These are phyloP conservation scores for Plecturocebus donacophilus DNA, from an alignment of 2,113 vertebrate species.

Conservation along the genomic window DNA sequence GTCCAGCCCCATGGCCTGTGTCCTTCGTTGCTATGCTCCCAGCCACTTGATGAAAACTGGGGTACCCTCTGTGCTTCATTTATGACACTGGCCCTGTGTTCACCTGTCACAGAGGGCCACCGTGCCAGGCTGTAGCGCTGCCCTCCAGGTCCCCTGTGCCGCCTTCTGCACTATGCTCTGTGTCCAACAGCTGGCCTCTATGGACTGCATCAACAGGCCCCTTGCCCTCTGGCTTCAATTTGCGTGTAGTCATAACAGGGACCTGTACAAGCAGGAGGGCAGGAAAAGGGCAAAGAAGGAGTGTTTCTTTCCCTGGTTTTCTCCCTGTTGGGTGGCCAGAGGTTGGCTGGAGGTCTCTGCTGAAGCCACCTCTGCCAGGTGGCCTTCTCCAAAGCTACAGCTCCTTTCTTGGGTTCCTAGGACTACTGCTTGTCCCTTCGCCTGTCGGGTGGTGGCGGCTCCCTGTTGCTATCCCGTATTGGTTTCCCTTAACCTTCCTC, in stretches of 20 bases:
- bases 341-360: background rate
- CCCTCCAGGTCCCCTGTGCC: background rate
- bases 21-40: background rate
- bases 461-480: background rate
- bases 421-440: background rate
- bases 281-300: background rate
- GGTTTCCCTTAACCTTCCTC: background rate
- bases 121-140: background rate
- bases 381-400: background rate
- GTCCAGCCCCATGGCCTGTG: background rate
- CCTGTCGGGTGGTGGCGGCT: background rate
- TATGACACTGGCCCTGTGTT: background rate
- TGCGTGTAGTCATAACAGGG: background rate
- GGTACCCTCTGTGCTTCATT: background rate
- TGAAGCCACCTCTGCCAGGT: background rate
- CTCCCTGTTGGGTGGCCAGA: background rate
- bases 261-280: background rate
- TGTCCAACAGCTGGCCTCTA: background rate
- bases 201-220: too few species aligned
- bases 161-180: background rate
- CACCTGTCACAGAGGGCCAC: background rate
- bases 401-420: background rate
- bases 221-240: background rate
- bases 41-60: background rate
- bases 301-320: background rate